Evolutionary conservation across 2,797 vertebrate genomes (phyloP).

Genomic region (Sebastes jordani): DNA sequence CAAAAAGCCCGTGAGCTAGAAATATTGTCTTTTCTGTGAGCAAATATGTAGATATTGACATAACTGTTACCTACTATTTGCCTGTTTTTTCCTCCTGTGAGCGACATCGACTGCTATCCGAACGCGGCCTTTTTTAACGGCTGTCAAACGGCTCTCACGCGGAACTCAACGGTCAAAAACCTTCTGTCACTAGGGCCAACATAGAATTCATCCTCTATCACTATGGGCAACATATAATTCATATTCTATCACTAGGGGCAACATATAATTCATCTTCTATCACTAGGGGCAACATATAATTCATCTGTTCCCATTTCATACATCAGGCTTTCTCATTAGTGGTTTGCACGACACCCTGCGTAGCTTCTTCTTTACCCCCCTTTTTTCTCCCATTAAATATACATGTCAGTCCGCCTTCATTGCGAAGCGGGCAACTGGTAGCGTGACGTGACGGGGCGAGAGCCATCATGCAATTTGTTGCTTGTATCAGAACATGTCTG

Average conservation of each 20-base stretch:
- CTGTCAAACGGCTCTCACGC: slow-evolving; percentile 55
- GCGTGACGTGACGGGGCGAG: slow-evolving; percentile 20
- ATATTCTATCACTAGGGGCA: too few species aligned
- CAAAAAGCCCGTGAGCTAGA: neutral
- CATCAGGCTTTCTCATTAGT: slow-evolving; percentile 6
- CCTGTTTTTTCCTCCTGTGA: slow-evolving; percentile 14
- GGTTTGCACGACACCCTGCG: slow-evolving; percentile 9
- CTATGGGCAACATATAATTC: too few species aligned
- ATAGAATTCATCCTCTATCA: too few species aligned
- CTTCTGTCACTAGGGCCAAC: too few species aligned
- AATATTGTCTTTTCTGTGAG: neutral
- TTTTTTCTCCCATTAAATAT: slow-evolving; percentile 37
- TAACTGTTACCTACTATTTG: slow-evolving; percentile 32
- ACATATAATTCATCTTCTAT: too few species aligned
- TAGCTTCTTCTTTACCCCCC: neutral
- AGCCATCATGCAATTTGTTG: slow-evolving; percentile 32
- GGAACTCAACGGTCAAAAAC: slow-evolving; percentile 24
- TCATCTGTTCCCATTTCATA: slow-evolving; percentile 7
- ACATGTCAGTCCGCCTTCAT: slow-evolving; percentile 49
- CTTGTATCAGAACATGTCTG: neutral
- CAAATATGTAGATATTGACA: slow-evolving; percentile 9
- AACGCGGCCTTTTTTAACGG: slow-evolving; percentile 65
- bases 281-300: neutral
- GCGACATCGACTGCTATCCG: slow-evolving; percentile 42
- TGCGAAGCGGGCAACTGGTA: slow-evolving; percentile 51